A percentile compares a stretch with the other conserved stretches of the same genome.
Evolutionary conservation across 2,888 invertebrate species (phyloP).

Genomic region (Morpho deidamia): DNA sequence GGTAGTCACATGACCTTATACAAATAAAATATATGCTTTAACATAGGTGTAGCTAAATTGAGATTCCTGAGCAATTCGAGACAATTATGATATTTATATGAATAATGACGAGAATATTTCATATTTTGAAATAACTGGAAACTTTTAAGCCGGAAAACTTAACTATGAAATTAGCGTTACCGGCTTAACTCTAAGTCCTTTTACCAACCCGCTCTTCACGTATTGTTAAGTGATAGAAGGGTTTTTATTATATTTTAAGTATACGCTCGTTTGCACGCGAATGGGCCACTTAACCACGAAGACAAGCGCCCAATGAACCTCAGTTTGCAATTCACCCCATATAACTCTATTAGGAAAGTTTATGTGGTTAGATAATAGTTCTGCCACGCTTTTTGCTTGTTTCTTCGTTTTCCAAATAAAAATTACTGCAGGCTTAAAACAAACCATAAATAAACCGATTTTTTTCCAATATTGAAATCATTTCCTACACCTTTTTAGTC

Average conservation of each 20-base stretch:
- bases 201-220: slow-evolving; percentile 19
- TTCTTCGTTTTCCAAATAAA: slow-evolving; percentile 27
- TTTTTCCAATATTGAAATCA: no score
- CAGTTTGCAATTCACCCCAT: slow-evolving; percentile 44
- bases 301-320: slow-evolving; percentile 51
- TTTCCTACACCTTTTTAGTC: no score
- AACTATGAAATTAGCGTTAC: slow-evolving; percentile 17
- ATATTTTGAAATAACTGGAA: no score
- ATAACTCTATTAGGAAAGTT: slow-evolving; percentile 62
- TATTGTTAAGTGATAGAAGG: slow-evolving; percentile 49
- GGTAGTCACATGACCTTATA: no score
- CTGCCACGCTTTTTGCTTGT: slow-evolving; percentile 72
- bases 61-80: no score
- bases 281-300: slow-evolving; percentile 78
- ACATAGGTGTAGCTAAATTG: no score
- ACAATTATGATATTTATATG: no score
- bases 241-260: slow-evolving; percentile 76
- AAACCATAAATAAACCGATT: no score
- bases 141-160: slow-evolving; percentile 15
- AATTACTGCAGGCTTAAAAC: not conserved
- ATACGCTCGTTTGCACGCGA: slow-evolving; percentile 78
- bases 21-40: no score
- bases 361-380: slow-evolving; percentile 67
- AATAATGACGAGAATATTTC: no score
- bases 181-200: slow-evolving; percentile 19